These are phyloP conservation scores for Abramis brama DNA, from an alignment of 2,113 vertebrate genomes.

Conservation along the genomic window DNA sequence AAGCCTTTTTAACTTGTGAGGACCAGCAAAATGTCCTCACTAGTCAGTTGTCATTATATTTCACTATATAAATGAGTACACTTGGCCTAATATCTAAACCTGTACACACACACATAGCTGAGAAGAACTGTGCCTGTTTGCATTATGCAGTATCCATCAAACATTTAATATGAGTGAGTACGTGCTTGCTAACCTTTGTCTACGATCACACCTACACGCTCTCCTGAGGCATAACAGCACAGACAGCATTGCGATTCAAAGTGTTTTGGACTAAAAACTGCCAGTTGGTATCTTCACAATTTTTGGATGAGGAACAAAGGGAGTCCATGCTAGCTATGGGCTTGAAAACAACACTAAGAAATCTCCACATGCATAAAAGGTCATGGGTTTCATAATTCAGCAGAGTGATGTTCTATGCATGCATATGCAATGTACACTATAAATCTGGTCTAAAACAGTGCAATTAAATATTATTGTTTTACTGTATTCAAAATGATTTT, in stretches of 20 bases:
- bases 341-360: neutral
- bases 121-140: conserved; percentile 44
- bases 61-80: no score
- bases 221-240: conserved; percentile 43
- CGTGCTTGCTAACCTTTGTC: conserved; percentile 60
- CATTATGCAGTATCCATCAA: conserved; percentile 62
- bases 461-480: neutral
- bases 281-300: neutral
- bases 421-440: neutral
- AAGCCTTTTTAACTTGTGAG: no score
- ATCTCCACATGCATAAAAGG: neutral
- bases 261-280: conserved; percentile 29
- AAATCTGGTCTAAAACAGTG: neutral
- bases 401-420: neutral
- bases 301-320: neutral
- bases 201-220: conserved; percentile 63
- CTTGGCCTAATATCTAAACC: no score
- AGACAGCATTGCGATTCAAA: conserved; percentile 5
- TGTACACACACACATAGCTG: neutral
- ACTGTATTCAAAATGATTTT: neutral
- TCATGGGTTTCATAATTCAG: neutral
- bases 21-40: no score
- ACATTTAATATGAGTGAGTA: conserved; percentile 62
- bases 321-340: neutral
- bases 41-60: no score